Evolutionary conservation across 1,140 invertebrate genomes (phyloP), one percentile per base, ranked within the genome.

Genomic region (Aphidius gifuensis): DNA sequence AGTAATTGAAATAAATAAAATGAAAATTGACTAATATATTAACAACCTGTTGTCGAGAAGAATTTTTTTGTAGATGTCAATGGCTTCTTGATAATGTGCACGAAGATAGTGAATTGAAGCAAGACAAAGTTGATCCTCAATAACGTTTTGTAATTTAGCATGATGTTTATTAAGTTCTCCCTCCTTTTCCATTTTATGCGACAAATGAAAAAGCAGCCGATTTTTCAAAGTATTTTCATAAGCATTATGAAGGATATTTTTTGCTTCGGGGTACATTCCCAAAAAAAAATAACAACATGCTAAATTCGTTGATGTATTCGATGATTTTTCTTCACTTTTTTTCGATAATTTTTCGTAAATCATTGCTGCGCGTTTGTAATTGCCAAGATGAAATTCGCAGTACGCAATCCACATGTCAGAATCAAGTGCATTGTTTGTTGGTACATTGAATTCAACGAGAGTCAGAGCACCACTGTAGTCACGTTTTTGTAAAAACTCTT

Each of bases 31-130:
- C 23, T 32, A 32, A 32, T 32, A 32, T 32, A 3, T 32, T 1
- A 32, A 32, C 23, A 74, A 92, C 91, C 92, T 90, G 80, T 97
- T 96, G 68, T 96, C 93, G 2, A 96, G 76, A 11, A 99, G 81
- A 55, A 98, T 87, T 66, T 93, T 87, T 79, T 99, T 99, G 74
- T 99, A 99, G 68, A 99, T 95, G 80, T 99, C 97, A 68, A 99
- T 98, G 32, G 97, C 96, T 81, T 99, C 97, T 80, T 99, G 96
- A 79, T 98, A 99, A 77, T 99, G 96, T 45, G 91, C 90, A 45
- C 96, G 84, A 49, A 99, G 83, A 77, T 97, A 99, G 78, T 99
- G 95, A 69, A 99, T 94, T 0, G 96, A 94, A 4, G 97, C 97
- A 45, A 99, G 80, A 68, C 93, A 96, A 7, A 99, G 82, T 79